Percentiles rank a stretch among this genome's conserved stretches.
Evolutionary conservation across 2,888 invertebrate species (phyloP).

Genomic region (Psylliodes chrysocephalus): DNA sequence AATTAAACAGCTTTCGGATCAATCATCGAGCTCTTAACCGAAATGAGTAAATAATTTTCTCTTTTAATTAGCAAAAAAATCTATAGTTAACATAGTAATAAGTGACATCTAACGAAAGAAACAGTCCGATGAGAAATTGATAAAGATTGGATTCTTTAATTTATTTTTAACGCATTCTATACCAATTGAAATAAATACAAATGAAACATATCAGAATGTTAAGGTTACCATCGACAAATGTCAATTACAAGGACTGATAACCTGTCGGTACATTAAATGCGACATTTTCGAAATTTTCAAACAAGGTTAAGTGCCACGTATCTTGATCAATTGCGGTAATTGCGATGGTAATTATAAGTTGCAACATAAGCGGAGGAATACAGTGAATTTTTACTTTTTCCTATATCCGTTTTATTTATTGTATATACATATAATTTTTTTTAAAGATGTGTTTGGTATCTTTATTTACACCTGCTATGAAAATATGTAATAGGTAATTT

Average conservation of each 20-base stretch:
- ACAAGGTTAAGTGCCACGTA: slow-evolving; percentile 39
- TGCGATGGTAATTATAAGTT: slow-evolving; percentile 24
- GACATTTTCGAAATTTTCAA: slow-evolving; percentile 33
- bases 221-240: slow-evolving; percentile 43
- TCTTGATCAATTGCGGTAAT: slow-evolving; percentile 37
- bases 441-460: too few relatives aligned
- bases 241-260: slow-evolving; percentile 38
- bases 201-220: slow-evolving; percentile 36
- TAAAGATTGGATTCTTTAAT: neutral
- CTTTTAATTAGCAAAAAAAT: too few relatives aligned
- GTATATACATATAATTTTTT: too few relatives aligned
- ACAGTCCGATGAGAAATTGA: neutral
- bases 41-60: too few relatives aligned
- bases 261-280: slow-evolving; percentile 20
- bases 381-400: too few relatives aligned
- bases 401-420: too few relatives aligned
- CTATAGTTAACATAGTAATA: too few relatives aligned
- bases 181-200: neutral
- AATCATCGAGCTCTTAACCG: too few relatives aligned
- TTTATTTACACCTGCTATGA: too few relatives aligned
- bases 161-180: neutral
- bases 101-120: neutral
- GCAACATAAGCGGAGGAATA: slow-evolving; percentile 1
- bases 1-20: too few relatives aligned
- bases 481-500: too few relatives aligned